Evolutionary conservation across 2,888 invertebrate species (phyloP), one percentile per base, ranked within the genome.

Genomic region (Horisme vitalbata): DNA sequence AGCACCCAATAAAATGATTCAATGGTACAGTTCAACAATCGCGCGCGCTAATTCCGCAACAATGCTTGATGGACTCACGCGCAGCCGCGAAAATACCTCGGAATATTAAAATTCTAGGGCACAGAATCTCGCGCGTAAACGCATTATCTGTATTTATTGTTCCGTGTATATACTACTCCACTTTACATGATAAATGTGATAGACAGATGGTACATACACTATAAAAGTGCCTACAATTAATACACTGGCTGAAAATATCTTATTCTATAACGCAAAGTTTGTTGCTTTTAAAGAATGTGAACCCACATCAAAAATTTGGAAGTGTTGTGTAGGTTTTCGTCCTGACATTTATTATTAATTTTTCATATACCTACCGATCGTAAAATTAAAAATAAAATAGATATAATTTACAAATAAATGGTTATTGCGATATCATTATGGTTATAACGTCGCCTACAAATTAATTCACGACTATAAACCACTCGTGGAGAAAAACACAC

Each of bases 41-140:
- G 1, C 10, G 4, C 10, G 24, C 4, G 24, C 28, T 28, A 28
- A 28, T 13, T 28, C 28, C 28, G 13, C 28, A 27, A 30, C 13
- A 5, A 6, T 15, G 24, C 24, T 26, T 28, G 10, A 23, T 8
- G 24, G 18, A 24, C 26, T 10, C 35, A 7, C 20, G 26, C 9
- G 13, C 4, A 12, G 38, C 30, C 47, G 50, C 47, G 48, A 43
- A 54, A 45, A 48, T 52, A 41, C 41, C 52, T 32, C 43, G 12
- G 48, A 57, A 57, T 69, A 65, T 63, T 61, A 62, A 69, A 64
- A 71, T 70, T 72, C 65, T 74, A 64, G 79, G 59, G 58, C 76
- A 59, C 57, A 32, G 59, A 51, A 63, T 27, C 67, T 69, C 58
- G 57, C 54, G 58, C 36, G 41, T 39, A 52, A 51, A 48, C 46